Percentiles rank a stretch among this genome's conserved stretches.
Evolutionary conservation across 2,113 vertebrate species (phyloP).

Genomic region (Mastomys natalensis): DNA sequence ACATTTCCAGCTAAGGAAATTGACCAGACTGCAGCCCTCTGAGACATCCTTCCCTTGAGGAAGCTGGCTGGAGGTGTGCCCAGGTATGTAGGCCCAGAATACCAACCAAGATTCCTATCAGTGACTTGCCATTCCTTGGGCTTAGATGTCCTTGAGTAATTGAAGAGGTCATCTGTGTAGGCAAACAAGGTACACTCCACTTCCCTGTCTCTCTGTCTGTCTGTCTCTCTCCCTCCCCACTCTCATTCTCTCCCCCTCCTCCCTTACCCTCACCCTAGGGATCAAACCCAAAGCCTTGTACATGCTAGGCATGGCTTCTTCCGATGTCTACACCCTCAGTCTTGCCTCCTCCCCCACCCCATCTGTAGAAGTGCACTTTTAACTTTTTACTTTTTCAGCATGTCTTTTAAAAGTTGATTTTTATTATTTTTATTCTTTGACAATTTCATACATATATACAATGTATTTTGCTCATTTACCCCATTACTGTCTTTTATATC

Average conservation of each 20-base stretch:
- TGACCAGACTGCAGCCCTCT: background rate
- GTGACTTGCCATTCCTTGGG: background rate
- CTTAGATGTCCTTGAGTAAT: background rate
- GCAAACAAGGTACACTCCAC: background rate
- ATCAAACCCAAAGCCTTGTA: background rate
- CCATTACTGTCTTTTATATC: background rate
- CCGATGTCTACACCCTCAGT: background rate
- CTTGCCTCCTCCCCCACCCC: no score
- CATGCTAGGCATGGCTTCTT: background rate
- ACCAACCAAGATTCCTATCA: background rate
- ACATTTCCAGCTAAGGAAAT: background rate
- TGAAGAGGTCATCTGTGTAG: background rate
- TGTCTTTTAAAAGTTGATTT: background rate
- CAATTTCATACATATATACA: background rate
- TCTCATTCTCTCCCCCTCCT: background rate
- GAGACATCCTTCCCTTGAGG: background rate
- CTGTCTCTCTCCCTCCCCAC: background rate
- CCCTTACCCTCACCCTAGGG: background rate
- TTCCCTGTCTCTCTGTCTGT: background rate
- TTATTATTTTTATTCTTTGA: background rate
- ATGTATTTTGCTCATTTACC: background rate
- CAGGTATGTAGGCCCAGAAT: background rate
- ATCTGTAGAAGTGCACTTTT: background rate
- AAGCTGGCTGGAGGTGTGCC: background rate
- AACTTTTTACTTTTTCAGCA: background rate